phyloP scores from a whole-genome alignment of 2,888 invertebrate genomes.

The Polydrusus cervinus region DNA sequence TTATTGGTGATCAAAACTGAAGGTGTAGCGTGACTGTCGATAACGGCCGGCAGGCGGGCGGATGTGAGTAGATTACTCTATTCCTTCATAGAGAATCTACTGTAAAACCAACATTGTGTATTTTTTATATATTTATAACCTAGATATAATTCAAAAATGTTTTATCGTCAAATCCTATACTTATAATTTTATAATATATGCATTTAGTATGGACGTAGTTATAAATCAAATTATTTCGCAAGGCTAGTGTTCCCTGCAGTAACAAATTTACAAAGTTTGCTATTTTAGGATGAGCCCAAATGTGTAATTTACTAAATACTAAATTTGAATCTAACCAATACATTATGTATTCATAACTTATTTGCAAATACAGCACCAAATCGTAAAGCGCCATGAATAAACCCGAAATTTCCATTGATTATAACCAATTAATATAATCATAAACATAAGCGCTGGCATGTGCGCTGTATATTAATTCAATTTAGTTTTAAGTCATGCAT shows the following conservation, averaged over 20 bases:
- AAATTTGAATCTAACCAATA: constrained; percentile 27
- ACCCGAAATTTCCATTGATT: constrained; percentile 36
- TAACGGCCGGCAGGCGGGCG: too few species aligned
- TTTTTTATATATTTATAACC: too few species aligned
- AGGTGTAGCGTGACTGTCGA: too few species aligned
- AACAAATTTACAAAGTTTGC: background rate
- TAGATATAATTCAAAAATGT: too few species aligned
- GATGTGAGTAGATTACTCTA: too few species aligned
- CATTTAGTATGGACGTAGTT: background rate
- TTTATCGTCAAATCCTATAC: too few species aligned
- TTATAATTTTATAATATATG: too few species aligned
- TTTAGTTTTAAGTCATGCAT: background rate
- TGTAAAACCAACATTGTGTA: too few species aligned
- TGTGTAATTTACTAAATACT: constrained; percentile 23
- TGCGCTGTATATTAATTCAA: background rate
- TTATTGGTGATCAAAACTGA: too few species aligned
- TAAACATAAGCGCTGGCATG: constrained; percentile 27
- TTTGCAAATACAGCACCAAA: constrained; percentile 44
- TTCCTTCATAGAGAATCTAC: too few species aligned
- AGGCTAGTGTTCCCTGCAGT: background rate
- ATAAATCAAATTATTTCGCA: constrained; percentile 6
- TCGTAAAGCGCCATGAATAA: constrained; percentile 28
- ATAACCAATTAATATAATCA: constrained; percentile 35
- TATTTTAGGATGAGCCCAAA: constrained; percentile 11
- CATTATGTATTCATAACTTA: constrained; percentile 37